These are phyloP conservation scores for Perdix hodgsoniae DNA, from an alignment of 2,797 vertebrate species.

Conservation along the genomic window DNA sequence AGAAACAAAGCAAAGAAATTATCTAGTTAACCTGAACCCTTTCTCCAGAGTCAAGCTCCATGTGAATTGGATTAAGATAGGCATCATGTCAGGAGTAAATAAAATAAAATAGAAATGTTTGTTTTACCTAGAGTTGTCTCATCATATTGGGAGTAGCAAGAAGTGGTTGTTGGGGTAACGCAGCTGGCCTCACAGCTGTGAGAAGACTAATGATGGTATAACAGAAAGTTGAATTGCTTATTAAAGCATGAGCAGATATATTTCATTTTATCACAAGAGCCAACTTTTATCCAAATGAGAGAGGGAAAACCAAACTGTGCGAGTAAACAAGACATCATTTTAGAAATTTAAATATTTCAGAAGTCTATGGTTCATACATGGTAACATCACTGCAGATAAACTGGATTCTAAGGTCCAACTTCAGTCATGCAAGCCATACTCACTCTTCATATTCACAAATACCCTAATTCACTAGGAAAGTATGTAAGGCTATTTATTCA, in stretches of 20 bases:
- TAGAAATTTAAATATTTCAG: conserved; percentile 40
- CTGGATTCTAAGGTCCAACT: background rate
- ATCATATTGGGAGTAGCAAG: background rate
- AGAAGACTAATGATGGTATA: background rate
- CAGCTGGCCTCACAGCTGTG: background rate
- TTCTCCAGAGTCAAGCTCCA: background rate
- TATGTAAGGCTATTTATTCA: background rate
- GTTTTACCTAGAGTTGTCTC: conserved; percentile 15
- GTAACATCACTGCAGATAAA: background rate
- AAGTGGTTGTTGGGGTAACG: background rate
- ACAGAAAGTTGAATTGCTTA: background rate
- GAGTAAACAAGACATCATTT: background rate
- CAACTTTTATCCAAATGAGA: background rate
- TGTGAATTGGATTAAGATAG: background rate
- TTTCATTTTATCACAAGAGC: background rate
- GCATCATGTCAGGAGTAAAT: background rate
- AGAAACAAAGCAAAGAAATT: background rate
- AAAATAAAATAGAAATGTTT: conserved; percentile 28
- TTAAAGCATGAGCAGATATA: conserved; percentile 10
- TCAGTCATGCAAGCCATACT: background rate
- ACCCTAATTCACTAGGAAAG: too few species aligned
- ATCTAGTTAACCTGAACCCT: background rate
- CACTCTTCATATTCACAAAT: background rate
- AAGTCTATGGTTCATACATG: background rate
- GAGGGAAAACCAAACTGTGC: conserved; percentile 15